phyloP scores from a whole-genome alignment of 2,113 vertebrate genomes.

The Perccottus glenii region DNA sequence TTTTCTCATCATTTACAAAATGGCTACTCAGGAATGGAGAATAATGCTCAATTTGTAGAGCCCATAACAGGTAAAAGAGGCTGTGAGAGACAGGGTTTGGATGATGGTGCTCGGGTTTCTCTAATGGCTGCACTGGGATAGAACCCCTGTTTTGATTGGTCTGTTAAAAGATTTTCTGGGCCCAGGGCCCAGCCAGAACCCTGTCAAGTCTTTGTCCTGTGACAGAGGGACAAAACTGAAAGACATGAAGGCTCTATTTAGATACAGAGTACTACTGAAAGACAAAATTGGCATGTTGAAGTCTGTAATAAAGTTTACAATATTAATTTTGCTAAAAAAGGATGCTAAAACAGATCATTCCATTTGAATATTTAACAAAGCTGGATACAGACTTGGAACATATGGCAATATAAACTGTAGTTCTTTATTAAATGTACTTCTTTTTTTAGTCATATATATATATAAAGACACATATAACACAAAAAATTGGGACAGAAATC shows the following conservation, averaged over 20 bases:
- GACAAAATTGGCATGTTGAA: constrained; percentile 32
- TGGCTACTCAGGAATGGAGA: constrained; percentile 61
- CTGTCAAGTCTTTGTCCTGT: constrained; percentile 58
- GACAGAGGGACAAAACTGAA: constrained; percentile 61
- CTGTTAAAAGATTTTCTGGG: constrained; percentile 75
- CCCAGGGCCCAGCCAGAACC: constrained; percentile 58
- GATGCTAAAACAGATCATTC: no score
- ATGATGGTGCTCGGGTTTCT: constrained; percentile 59
- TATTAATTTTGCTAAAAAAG: background rate
- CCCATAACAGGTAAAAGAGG: constrained; percentile 55
- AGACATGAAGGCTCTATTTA: constrained; percentile 43
- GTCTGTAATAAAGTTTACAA: constrained; percentile 3
- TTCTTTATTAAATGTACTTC: no score
- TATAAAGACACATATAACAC: no score
- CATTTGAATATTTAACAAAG: no score
- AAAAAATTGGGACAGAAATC: no score
- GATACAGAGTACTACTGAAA: constrained; percentile 40
- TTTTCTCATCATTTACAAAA: constrained; percentile 62
- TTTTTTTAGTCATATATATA: no score
- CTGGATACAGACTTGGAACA: no score
- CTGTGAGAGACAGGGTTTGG: constrained; percentile 57
- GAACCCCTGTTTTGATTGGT: constrained; percentile 58
- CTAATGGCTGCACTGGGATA: constrained; percentile 68
- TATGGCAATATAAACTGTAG: no score
- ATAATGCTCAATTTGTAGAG: constrained; percentile 77